These are phyloP conservation scores for Galeopsomyia nigrocyanea DNA, from an alignment of 2,888 invertebrate species.

Conservation along the genomic window DNA sequence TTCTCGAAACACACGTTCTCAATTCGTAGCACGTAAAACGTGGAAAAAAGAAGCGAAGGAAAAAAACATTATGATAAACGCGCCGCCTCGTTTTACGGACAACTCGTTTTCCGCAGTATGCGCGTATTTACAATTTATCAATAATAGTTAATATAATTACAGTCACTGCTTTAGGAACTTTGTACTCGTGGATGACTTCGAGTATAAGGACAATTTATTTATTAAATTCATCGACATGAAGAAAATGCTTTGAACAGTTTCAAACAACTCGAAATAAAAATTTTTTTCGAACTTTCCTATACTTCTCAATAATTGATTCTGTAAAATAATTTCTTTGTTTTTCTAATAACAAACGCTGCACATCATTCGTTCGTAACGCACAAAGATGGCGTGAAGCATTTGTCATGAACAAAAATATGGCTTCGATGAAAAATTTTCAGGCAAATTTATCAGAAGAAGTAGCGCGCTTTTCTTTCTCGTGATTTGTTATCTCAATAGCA, in stretches of 20 bases:
- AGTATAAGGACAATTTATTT: conserved; percentile 34
- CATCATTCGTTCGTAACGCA: too few relatives aligned
- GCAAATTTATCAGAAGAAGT: conserved; percentile 44
- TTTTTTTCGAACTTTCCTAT: too few relatives aligned
- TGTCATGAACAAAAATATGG: not conserved
- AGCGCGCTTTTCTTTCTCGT: conserved; percentile 34
- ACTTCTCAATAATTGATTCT: not conserved
- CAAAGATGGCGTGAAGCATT: too few relatives aligned
- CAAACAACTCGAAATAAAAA: too few relatives aligned
- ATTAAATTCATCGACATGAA: conserved; percentile 8
- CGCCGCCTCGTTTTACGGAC: conserved; percentile 40
- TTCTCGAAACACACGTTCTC: conserved; percentile 7
- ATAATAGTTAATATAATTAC: conserved; percentile 43
- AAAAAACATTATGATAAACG: conserved; percentile 28
- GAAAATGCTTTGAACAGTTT: too few relatives aligned
- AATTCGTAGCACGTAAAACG: conserved; percentile 20
- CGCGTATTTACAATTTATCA: conserved; percentile 44
- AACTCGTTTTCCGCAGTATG: conserved; percentile 33
- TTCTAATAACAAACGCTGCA: too few relatives aligned
- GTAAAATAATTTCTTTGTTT: not conserved
- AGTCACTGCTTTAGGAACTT: conserved; percentile 51
- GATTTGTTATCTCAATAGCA: not conserved
- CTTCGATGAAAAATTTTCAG: conserved; percentile 36
- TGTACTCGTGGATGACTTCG: conserved; percentile 50
- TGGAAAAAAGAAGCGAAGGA: conserved; percentile 28